phyloP scores from a whole-genome alignment of 2,888 invertebrate species.

The Lysandra coridon region DNA sequence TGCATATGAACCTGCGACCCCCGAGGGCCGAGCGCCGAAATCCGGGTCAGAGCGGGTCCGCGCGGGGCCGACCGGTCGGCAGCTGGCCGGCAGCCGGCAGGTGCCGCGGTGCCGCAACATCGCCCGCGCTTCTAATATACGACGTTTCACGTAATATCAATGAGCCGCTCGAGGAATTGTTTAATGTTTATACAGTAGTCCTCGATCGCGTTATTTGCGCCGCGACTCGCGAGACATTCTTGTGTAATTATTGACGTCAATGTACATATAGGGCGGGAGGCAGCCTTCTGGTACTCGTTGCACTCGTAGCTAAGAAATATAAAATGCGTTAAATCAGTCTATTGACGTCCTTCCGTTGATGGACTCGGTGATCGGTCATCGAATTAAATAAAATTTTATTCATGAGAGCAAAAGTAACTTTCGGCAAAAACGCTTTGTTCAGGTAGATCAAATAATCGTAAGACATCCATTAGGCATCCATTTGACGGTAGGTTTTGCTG shows the following conservation, averaged over 20 bases:
- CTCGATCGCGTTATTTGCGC: neutral
- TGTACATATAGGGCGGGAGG: constrained; percentile 5
- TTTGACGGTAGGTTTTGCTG: too few species aligned
- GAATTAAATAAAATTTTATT: neutral
- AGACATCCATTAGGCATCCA: too few species aligned
- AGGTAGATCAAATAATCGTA: neutral
- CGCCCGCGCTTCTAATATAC: neutral
- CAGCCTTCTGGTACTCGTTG: neutral
- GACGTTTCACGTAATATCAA: neutral
- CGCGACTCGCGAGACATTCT: neutral
- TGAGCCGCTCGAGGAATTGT: neutral
- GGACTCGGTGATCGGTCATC: neutral
- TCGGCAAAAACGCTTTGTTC: neutral
- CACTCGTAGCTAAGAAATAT: neutral
- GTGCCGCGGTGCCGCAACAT: constrained; percentile 38
- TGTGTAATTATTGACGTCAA: neutral
- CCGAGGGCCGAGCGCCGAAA: constrained; percentile 39
- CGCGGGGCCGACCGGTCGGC: constrained; percentile 50
- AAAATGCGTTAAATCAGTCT: neutral
- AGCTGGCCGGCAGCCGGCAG: constrained; percentile 50
- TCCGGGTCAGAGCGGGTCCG: constrained; percentile 47
- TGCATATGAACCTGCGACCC: constrained; percentile 32
- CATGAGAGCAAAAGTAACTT: neutral
- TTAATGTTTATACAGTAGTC: neutral
- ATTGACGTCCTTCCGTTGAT: neutral